A percentile compares a stretch with the other conserved stretches of the same genome.
Conservation (phyloP, 1,140 invertebrate species). For the Saccostrea glomerata region DNA sequence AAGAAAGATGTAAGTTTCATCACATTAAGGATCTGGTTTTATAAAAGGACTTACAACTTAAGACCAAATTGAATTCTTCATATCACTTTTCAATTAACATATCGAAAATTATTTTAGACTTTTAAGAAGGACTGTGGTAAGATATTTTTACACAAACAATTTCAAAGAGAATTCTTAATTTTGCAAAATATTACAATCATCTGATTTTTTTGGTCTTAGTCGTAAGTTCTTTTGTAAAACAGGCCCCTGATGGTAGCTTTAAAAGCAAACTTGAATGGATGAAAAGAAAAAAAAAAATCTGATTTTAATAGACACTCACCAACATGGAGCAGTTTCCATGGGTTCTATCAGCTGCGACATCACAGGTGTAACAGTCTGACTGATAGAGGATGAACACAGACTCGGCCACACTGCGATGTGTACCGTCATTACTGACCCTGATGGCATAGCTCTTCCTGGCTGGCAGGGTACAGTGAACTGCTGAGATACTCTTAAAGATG, state of each 20-base stretch:
- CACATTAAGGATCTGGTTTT: too few species aligned
- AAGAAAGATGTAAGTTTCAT: background rate
- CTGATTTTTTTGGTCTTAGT: too few species aligned
- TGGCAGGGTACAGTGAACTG: slow-evolving; percentile 53
- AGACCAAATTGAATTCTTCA: too few species aligned
- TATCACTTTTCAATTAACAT: too few species aligned
- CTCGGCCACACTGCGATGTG: slow-evolving; percentile 24
- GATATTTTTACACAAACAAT: too few species aligned
- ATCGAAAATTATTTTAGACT: too few species aligned
- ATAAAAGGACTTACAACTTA: too few species aligned
- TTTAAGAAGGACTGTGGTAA: too few species aligned
- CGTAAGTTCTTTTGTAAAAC: too few species aligned
- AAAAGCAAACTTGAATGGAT: background rate
- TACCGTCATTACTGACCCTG: slow-evolving; percentile 56
- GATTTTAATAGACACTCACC: slow-evolving; percentile 44
- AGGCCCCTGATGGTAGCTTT: too few species aligned
- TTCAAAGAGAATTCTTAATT: too few species aligned
- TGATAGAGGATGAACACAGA: slow-evolving; percentile 54
- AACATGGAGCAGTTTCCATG: slow-evolving; percentile 51
- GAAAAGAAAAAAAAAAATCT: background rate
- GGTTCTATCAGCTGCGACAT: background rate
- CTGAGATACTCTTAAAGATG: slow-evolving; percentile 48
- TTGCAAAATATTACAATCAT: too few species aligned
- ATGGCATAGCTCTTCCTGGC: slow-evolving; percentile 51
- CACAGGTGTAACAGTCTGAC: slow-evolving; percentile 56